Base-by-base conservation (phyloP, 2,888 invertebrate genomes). In the Cistogaster globosa region DNA sequence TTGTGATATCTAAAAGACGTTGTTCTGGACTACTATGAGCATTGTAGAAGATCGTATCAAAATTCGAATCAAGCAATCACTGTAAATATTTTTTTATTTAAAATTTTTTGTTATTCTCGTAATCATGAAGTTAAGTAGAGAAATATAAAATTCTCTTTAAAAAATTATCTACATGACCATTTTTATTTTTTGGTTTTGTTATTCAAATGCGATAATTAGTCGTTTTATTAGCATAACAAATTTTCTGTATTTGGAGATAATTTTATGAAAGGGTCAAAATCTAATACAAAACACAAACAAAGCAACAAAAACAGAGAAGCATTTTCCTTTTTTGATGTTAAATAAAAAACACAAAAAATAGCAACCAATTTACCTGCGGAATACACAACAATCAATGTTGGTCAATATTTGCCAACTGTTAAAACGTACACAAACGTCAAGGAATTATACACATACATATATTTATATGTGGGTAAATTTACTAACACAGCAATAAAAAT, bases 381-480 rank as follows among this genome's bases (percentile, higher is more conserved):
- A 90, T 83, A 83, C 83, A 90, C 90, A 90, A 90, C 90, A 90
- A 91, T 90, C 91, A 91, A 90, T 91, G 90, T 88, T 88, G 91
- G 91, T 90, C 91, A 91, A 90, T 91, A 90, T 90, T 90, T 90
- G 88, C 89, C 87, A 89, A 88, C 87, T 87, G 87, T 87, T 69
- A 71, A 87, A 83, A 88, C 51, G 57, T 60, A 88, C 88, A 89
- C 18, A 53, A 53, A 20, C 51, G 84, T 87, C 86, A 53, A 51
- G 57, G 22, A 32, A 18, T 26, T 68, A 20, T 79, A 86, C 86
- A 88, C 78, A 87, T 32, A 60, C 72, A 77, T 45, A 26, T 36
- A 60, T 12, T 16, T 53, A 8, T 11, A 11, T 48, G 5, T 20
- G 45, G 20, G 38, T 48, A 16, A 45, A 36, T 67, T 20, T 60